phyloP scores from a whole-genome alignment of 2,797 vertebrate species.

The Coluber constrictor region DNA sequence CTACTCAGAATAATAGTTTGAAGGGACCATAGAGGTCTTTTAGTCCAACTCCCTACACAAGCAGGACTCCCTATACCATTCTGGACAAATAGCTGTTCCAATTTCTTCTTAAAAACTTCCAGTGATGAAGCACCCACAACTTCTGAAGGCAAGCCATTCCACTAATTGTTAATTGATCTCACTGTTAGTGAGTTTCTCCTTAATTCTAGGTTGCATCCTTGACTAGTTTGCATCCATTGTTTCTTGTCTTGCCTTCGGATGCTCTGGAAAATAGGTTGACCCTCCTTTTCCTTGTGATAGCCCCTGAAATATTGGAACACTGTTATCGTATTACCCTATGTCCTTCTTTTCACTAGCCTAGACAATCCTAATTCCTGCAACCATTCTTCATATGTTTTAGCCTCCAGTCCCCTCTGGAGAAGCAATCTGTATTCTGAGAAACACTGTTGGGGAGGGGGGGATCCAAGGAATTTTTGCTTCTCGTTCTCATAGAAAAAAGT shows the following conservation, averaged over 20 bases:
- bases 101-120: not conserved
- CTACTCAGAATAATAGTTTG: not conserved
- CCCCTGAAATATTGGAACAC: not conserved
- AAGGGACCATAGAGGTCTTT: not conserved
- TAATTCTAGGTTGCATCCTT: not conserved
- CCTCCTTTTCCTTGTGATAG: not conserved
- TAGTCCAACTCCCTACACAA: not conserved
- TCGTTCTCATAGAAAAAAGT: not conserved
- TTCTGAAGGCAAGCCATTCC: not conserved
- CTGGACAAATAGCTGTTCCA: not conserved
- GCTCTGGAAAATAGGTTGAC: not conserved
- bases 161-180: not conserved
- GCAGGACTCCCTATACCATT: not conserved
- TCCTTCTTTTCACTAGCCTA: not conserved
- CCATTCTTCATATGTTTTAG: not conserved
- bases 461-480: not conserved
- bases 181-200: not conserved
- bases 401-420: not conserved
- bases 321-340: not conserved
- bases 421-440: not conserved
- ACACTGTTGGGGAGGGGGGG: rapidly evolving
- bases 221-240: not conserved
- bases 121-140: not conserved
- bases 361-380: not conserved
- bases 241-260: not conserved